phyloP scores from a whole-genome alignment of 2,888 invertebrate genomes.

The Eurytoma californica region DNA sequence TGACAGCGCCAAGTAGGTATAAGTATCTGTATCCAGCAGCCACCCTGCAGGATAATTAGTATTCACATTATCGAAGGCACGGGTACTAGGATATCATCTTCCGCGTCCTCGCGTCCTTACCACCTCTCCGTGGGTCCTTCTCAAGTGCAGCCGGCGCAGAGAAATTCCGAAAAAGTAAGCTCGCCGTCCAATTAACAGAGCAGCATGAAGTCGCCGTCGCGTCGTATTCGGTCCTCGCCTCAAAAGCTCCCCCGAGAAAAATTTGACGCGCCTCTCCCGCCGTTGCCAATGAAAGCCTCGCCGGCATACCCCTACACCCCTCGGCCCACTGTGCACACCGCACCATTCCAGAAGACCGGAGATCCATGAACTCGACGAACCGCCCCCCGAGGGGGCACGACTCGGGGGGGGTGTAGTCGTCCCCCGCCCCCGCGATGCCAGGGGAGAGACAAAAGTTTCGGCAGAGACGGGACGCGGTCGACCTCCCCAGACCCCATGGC shows the following conservation, averaged over 20 bases:
- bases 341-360: neutral
- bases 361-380: neutral
- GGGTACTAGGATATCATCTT: slow-evolving; percentile 45
- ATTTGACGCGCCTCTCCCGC: neutral
- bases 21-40: too few relatives aligned
- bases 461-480: slow-evolving; percentile 47
- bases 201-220: slow-evolving; percentile 15
- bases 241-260: neutral
- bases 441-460: neutral
- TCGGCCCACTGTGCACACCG: neutral
- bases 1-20: too few relatives aligned
- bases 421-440: neutral
- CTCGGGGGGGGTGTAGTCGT: neutral
- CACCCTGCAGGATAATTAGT: slow-evolving; percentile 44
- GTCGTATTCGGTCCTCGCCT: neutral
- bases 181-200: slow-evolving; percentile 37
- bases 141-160: neutral
- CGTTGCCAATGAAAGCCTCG: neutral
- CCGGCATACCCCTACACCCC: neutral
- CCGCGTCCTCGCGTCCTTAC: neutral
- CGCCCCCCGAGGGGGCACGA: neutral
- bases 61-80: slow-evolving; percentile 42
- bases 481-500: slow-evolving; percentile 66
- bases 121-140: neutral
- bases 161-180: slow-evolving; percentile 4